Conservation (phyloP, 1,140 invertebrate species). For the Neoseiulus cucumeris region DNA sequence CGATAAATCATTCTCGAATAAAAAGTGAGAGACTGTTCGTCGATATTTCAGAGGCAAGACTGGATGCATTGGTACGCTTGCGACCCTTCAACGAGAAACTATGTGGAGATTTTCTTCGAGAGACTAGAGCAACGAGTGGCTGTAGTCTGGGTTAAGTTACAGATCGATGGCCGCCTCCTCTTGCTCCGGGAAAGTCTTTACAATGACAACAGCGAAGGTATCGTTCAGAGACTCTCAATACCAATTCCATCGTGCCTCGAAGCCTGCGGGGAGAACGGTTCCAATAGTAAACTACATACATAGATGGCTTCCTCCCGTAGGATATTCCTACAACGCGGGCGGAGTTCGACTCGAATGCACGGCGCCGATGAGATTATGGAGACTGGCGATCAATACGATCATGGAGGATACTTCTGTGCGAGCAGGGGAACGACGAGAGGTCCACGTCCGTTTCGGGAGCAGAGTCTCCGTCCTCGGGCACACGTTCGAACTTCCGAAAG, state of each 20-base stretch:
- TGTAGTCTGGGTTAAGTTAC: neutral
- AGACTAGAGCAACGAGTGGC: neutral
- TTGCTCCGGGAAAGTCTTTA: neutral
- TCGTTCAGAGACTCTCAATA: neutral
- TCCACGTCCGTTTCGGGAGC: neutral
- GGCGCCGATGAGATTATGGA: neutral
- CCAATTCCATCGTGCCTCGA: neutral
- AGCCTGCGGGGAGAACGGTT: neutral
- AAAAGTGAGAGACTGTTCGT: no score
- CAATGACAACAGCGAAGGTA: neutral
- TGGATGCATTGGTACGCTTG: neutral
- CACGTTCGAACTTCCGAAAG: neutral
- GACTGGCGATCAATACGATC: neutral
- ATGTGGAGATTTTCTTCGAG: neutral
- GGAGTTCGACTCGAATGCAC: neutral
- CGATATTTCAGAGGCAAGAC: neutral
- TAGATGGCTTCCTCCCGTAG: neutral
- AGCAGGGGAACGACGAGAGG: neutral
- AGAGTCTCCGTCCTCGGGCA: neutral
- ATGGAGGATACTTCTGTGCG: neutral
- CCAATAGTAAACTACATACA: neutral
- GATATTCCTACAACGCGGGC: neutral
- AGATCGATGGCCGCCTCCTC: neutral
- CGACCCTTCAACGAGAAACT: neutral
- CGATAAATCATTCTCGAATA: no score